phyloP scores from a whole-genome alignment of 2,113 vertebrate genomes.

The Tychaedon coryphoeus region DNA sequence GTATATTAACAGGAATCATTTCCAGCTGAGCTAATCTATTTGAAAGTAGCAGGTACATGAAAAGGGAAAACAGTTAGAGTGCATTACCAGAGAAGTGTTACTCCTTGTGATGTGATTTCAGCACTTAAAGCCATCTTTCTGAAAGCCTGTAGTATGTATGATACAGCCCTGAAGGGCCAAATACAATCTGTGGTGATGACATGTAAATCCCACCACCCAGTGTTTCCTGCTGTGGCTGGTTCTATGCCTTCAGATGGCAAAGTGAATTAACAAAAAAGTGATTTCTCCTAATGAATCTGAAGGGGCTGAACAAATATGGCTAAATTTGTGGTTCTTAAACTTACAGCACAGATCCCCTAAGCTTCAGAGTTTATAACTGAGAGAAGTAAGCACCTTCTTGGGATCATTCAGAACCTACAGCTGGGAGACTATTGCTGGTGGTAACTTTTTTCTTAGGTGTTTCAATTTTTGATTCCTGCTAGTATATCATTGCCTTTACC shows the following conservation, averaged over 20 bases:
- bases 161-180: background rate
- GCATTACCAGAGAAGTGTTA: constrained; percentile 37
- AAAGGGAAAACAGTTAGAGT: constrained; percentile 9
- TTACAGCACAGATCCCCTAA: background rate
- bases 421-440: background rate
- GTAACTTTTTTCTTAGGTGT: background rate
- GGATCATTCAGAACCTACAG: background rate
- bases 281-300: background rate
- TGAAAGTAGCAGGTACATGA: background rate
- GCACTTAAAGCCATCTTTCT: constrained; percentile 18
- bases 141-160: background rate
- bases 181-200: background rate
- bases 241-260: background rate
- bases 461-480: background rate
- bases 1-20: background rate
- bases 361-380: background rate
- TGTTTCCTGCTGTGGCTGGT: background rate
- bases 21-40: constrained; percentile 1
- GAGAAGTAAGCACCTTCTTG: background rate
- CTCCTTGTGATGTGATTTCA: constrained; percentile 33
- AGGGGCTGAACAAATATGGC: background rate
- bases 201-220: background rate
- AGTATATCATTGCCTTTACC: background rate
- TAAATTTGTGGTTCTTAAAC: background rate
- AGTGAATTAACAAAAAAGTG: background rate